A percentile compares a stretch with the other conserved stretches of the same genome.
Evolutionary conservation across 2,888 invertebrate genomes (phyloP).

Genomic region (Conomelus anceps): DNA sequence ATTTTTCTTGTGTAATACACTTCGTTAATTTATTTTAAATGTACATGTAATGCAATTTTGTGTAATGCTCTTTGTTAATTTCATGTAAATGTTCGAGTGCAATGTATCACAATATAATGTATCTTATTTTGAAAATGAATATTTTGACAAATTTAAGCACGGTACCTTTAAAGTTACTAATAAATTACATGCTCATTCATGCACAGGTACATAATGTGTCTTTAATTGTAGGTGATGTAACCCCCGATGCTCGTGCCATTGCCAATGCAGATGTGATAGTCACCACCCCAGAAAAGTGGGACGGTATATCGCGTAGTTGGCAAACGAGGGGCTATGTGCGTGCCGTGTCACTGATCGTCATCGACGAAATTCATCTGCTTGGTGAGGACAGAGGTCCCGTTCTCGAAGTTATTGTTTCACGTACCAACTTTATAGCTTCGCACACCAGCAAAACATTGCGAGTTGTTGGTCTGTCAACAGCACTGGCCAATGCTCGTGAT

Average conservation of each 20-base stretch:
- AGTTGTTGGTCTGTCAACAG: slow-evolving; percentile 93
- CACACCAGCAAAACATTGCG: slow-evolving; percentile 77
- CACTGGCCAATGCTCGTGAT: slow-evolving; percentile 94
- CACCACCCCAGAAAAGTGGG: slow-evolving; percentile 99
- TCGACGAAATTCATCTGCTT: slow-evolving; percentile 96
- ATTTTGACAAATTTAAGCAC: too few species aligned
- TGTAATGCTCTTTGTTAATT: too few species aligned
- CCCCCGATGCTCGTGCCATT: slow-evolving; percentile 80
- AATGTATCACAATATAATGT: too few species aligned
- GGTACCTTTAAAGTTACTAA: too few species aligned
- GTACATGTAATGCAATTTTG: too few species aligned
- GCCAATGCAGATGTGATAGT: slow-evolving; percentile 85
- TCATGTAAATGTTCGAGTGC: too few species aligned
- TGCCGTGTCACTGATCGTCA: slow-evolving; percentile 84
- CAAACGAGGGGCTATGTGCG: slow-evolving; percentile 92
- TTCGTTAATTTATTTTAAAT: too few species aligned
- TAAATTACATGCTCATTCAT: too few species aligned
- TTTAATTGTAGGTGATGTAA: slow-evolving; percentile 49
- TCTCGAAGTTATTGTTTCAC: slow-evolving; percentile 94
- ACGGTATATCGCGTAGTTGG: slow-evolving; percentile 97
- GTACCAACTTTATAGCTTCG: slow-evolving; percentile 92
- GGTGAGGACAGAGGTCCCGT: slow-evolving; percentile 86
- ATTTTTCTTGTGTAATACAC: too few species aligned
- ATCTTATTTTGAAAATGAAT: too few species aligned
- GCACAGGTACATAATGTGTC: neutral